These are phyloP conservation scores for Tenthredo distinguenda DNA, from an alignment of 2,888 invertebrate species.

Conservation along the genomic window DNA sequence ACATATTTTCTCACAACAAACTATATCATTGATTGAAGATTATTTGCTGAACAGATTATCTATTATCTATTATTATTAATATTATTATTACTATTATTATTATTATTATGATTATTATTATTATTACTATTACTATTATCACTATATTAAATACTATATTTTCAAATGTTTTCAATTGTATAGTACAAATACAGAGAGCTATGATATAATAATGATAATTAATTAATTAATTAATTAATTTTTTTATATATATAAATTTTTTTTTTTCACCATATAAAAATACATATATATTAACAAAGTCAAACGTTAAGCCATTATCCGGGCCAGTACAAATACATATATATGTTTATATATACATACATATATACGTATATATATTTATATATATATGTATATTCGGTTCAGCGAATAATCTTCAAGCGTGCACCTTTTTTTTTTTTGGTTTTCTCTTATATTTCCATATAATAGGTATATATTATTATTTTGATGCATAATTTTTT, in stretches of 20 bases:
- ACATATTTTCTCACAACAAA: not conserved
- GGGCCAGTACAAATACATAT: conserved; percentile 55
- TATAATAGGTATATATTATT: conserved; percentile 35
- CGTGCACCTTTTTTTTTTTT: not conserved
- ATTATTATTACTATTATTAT: not conserved
- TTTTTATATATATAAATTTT: conserved; percentile 1
- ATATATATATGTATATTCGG: not conserved
- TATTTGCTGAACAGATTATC: not conserved
- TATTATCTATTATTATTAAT: not conserved
- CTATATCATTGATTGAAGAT: not conserved
- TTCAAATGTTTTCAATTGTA: not conserved
- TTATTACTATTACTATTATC: not conserved
- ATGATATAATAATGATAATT: conserved; percentile 55
- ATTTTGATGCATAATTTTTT: not conserved
- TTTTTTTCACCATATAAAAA: not conserved
- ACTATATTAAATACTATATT: not conserved
- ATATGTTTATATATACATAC: conserved; percentile 11
- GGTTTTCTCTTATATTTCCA: conserved; percentile 53
- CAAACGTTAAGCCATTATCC: conserved; percentile 34
- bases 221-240: conserved; percentile 55
- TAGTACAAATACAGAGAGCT: conserved; percentile 52
- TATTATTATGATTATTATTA: not conserved
- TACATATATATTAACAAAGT: conserved; percentile 29
- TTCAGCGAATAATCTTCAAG: conserved; percentile 35
- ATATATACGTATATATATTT: conserved; percentile 32